Base-by-base conservation (phyloP, 2,797 vertebrate species). In the Rhinatrema bivittatum region DNA sequence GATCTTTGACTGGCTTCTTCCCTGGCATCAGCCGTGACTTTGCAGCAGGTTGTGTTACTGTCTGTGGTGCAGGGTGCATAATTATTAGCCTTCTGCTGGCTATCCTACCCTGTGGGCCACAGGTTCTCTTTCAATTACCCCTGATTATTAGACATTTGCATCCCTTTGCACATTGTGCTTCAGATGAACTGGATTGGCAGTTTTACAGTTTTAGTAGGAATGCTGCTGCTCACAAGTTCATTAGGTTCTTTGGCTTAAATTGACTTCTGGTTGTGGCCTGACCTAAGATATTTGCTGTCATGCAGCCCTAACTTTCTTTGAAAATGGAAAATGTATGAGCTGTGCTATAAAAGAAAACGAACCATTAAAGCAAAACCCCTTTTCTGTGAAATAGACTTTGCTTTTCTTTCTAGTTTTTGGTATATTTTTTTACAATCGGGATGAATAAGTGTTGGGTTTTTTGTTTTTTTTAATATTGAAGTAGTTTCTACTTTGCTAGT, bases 21-120 rank as follows among this genome's bases (percentile, higher is more conserved):
- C 71, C 68, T 80, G 81, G 81, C 80, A 82, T 81, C 79, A 84
- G 76, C 80, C 80, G 79, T 77, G 76, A 75, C 80, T 74, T 65
- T 79, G 69, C 65, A 72, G 76, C 77, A 78, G 81, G 60, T 80
- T 79, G 76, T 69, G 65, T 76, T 60, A 60, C 74, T 53, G 76
- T 81, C 78, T 84, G 78, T 74, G 76, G 68, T 70, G 64, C 17
- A 76, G 73, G 77, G 72, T 77, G 76, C 70, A n/a, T n/a, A n/a
- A 57, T 79, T 75, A 76, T 81, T 78, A 82, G 71, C 76, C 67
- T 81, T 78, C 79, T 71, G 62, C 71, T 82, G 74, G 76, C 71
- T 76, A 68, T 56, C 45, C 48, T 59, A 60, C 67, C 68, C 62
- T 62, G 65, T 61, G 60, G 60, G 65, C 78, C 74, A 76, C 72